phyloP scores from a whole-genome alignment of 2,113 vertebrate genomes.

The Saguinus midas region DNA sequence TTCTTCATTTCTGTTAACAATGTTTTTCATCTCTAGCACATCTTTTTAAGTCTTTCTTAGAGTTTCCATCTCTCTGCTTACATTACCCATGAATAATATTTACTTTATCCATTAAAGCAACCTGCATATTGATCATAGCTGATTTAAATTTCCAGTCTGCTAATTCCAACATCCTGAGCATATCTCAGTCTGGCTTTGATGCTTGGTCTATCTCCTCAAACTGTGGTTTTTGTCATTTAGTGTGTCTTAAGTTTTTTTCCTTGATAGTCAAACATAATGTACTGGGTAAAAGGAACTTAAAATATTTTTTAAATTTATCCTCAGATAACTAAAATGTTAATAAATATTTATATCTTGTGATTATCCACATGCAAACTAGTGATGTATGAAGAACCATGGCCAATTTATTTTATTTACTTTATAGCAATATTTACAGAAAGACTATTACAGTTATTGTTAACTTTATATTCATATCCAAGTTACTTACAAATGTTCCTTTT shows the following conservation, averaged over 20 bases:
- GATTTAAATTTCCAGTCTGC: background rate
- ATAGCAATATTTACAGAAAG: slow-evolving; percentile 37
- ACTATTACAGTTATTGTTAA: slow-evolving; percentile 24
- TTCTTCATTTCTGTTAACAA: background rate
- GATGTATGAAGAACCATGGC: background rate
- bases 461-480: slow-evolving; percentile 53
- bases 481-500: slow-evolving; percentile 55
- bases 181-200: background rate
- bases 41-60: background rate
- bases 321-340: background rate
- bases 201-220: background rate
- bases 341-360: background rate
- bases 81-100: background rate
- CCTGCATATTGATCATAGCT: background rate
- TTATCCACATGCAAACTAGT: background rate
- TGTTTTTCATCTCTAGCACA: background rate
- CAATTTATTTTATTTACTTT: slow-evolving; percentile 40
- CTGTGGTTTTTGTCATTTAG: background rate
- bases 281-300: background rate
- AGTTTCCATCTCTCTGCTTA: background rate
- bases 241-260: background rate
- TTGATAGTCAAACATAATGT: background rate
- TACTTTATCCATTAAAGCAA: background rate
- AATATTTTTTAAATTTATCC: background rate
- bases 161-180: background rate